Conservation (phyloP, 2,113 vertebrate species). For the Oreochromis spilurus region DNA sequence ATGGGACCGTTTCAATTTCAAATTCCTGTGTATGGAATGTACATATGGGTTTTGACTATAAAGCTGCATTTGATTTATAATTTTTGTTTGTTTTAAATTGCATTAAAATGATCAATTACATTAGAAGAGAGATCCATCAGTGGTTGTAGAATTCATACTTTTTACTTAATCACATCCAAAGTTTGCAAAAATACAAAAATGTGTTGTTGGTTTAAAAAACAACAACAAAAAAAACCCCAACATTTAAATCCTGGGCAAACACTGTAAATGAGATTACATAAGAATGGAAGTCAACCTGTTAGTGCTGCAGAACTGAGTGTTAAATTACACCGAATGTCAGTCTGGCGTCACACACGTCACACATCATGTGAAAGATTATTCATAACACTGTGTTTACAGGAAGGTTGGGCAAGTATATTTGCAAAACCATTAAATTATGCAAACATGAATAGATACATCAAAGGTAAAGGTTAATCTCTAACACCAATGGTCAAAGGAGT, state of each 20-base stretch:
- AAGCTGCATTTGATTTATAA: not conserved
- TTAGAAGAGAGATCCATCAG: not conserved
- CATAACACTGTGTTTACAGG: not conserved
- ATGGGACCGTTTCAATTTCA: not conserved
- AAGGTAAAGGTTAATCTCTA: not conserved
- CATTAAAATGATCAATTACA: not conserved
- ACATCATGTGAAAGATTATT: not conserved
- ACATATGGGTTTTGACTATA: not conserved
- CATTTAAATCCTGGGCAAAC: not conserved
- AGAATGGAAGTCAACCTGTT: not conserved
- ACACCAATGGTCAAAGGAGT: not conserved
- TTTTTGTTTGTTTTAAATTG: not conserved
- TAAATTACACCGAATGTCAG: not conserved
- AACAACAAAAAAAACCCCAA: not conserved
- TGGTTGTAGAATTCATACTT: not conserved
- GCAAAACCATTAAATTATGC: not conserved
- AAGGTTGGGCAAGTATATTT: not conserved
- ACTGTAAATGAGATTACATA: not conserved
- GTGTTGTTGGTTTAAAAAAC: not conserved
- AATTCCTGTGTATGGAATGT: not conserved
- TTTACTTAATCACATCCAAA: not conserved
- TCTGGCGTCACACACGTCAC: not conserved
- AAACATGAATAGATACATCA: not conserved
- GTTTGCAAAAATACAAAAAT: not conserved
- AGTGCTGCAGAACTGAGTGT: not conserved